Percentiles rank a stretch among this genome's conserved stretches.
phyloP scores from a whole-genome alignment of 2,888 invertebrate genomes.

The Drosophila putrida region DNA sequence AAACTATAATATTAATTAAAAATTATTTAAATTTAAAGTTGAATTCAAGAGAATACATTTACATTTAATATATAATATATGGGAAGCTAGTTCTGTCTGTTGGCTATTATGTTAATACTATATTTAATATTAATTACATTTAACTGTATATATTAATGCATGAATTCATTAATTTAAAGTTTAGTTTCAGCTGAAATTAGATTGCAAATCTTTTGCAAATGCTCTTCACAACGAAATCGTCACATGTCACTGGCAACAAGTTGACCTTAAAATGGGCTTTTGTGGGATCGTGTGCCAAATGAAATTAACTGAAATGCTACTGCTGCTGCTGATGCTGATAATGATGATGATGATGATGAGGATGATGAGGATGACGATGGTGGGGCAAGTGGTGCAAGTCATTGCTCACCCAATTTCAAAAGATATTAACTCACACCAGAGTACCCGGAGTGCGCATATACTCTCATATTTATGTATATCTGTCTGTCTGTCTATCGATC shows the following conservation, averaged over 20 bases:
- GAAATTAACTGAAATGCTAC: slow-evolving; percentile 41
- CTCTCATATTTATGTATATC: slow-evolving; percentile 10
- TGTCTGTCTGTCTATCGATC: slow-evolving; percentile 11
- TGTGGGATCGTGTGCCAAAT: slow-evolving; percentile 71
- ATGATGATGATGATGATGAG: slow-evolving; percentile 34
- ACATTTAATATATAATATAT: no score
- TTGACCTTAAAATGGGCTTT: slow-evolving; percentile 74
- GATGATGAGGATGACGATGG: slow-evolving; percentile 20
- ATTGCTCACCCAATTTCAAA: slow-evolving; percentile 80
- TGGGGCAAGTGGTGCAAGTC: slow-evolving; percentile 61
- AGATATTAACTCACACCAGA: slow-evolving; percentile 56
- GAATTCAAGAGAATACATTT: no score
- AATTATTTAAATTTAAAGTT: no score
- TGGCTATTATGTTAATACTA: background rate
- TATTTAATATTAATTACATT: background rate
- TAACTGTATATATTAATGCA: background rate
- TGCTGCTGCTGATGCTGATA: slow-evolving; percentile 25
- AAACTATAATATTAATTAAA: no score
- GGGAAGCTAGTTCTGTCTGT: no score
- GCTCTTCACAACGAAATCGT: slow-evolving; percentile 42
- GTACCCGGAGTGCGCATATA: slow-evolving; percentile 3
- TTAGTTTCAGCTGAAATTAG: slow-evolving; percentile 22
- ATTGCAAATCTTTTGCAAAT: slow-evolving; percentile 35
- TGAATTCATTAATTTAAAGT: background rate
- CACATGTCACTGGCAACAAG: slow-evolving; percentile 40